Conservation (phyloP, 2,797 vertebrate genomes). For the Coreius guichenoti region DNA sequence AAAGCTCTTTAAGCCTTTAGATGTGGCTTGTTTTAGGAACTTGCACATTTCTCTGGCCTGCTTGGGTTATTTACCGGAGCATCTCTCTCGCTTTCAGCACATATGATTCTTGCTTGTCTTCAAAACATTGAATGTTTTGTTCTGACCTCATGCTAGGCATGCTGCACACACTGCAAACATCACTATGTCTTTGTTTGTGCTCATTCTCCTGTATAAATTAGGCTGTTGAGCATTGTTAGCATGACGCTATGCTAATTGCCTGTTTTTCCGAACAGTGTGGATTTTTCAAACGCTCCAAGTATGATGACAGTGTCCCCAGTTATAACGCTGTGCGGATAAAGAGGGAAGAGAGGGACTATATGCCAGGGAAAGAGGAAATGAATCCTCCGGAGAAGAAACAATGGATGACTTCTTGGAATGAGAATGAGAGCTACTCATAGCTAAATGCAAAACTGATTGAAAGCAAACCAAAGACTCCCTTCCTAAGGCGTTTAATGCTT, state of each 20-base stretch:
- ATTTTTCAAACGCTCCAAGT: conserved; percentile 93
- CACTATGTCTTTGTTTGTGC: background rate
- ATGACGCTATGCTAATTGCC: background rate
- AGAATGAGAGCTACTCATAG: conserved; percentile 90
- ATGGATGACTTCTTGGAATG: conserved; percentile 94
- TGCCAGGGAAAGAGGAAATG: conserved; percentile 74
- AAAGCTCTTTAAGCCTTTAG: conserved; percentile 17
- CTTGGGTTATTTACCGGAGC: conserved; percentile 26
- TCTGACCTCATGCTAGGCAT: conserved; percentile 22
- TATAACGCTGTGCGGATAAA: conserved; percentile 93
- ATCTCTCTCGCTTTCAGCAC: conserved; percentile 35
- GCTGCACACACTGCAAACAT: conserved; percentile 8
- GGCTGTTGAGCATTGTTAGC: conserved; percentile 12
- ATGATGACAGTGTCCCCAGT: conserved; percentile 90
- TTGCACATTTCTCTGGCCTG: conserved; percentile 17
- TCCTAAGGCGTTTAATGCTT: conserved; percentile 11
- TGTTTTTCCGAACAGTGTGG: conserved; percentile 81
- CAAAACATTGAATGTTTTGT: background rate
- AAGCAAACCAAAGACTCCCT: conserved; percentile 49
- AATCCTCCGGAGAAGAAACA: conserved; percentile 86
- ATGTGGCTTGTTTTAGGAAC: conserved; percentile 40
- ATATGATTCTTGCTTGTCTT: conserved; percentile 35
- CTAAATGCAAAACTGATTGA: conserved; percentile 58
- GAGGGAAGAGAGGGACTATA: conserved; percentile 84
- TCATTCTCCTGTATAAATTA: background rate